Evolutionary conservation across 2,113 vertebrate genomes (phyloP).

Genomic region (Rhineura floridana): DNA sequence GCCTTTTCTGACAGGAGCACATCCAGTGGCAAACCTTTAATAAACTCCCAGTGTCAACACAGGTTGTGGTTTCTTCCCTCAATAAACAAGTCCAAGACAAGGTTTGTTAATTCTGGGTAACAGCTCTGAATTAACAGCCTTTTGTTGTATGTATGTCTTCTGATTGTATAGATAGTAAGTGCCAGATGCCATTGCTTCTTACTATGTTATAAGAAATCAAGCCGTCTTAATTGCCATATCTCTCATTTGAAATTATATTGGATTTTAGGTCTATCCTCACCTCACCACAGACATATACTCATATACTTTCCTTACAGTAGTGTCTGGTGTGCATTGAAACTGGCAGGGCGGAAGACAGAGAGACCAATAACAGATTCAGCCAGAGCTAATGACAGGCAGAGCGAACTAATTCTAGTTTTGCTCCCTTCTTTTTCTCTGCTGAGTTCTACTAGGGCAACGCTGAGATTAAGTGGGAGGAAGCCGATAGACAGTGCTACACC

Average conservation of each 20-base stretch:
- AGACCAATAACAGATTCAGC: too few relatives aligned
- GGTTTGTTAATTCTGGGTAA: not conserved
- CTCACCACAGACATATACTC: not conserved
- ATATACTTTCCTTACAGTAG: not conserved
- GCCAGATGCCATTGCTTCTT: not conserved
- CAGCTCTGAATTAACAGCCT: not conserved
- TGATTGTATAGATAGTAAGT: not conserved
- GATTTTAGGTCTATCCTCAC: too few relatives aligned
- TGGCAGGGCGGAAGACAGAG: too few relatives aligned
- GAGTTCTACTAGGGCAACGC: too few relatives aligned
- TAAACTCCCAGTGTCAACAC: not conserved
- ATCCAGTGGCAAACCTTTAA: not conserved
- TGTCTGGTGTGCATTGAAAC: too few relatives aligned
- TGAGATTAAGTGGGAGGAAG: too few relatives aligned
- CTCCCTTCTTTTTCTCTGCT: too few relatives aligned
- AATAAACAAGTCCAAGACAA: not conserved
- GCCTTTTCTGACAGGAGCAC: not conserved
- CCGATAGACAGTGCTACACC: too few relatives aligned
- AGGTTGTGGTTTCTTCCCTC: not conserved
- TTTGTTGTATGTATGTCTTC: not conserved
- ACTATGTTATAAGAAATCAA: not conserved
- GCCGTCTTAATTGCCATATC: not conserved
- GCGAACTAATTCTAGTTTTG: too few relatives aligned
- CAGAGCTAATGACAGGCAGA: too few relatives aligned
- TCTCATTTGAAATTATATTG: not conserved